Base-by-base conservation (phyloP, 2,113 vertebrate genomes). In the Leucopsar rothschildi region DNA sequence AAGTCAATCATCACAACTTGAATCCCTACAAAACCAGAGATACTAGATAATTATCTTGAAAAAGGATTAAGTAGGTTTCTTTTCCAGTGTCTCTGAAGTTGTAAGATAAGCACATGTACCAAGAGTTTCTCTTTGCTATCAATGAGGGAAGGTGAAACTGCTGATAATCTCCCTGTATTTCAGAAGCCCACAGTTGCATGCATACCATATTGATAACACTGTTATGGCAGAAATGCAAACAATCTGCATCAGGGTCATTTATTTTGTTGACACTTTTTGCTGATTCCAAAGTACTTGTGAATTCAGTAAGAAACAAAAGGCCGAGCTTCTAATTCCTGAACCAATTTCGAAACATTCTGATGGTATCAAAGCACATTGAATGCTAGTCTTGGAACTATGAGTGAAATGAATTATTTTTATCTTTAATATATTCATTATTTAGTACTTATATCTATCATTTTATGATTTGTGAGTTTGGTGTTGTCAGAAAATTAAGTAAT, bases 401-500 rank as follows among this genome's bases (percentile, higher is more conserved):
- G 42, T 80, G 23, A 11, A 35, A 80, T 63, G 14, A 89, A 55
- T 63, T 94, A 64, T 53, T 89, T 82, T 95, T 76, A 94, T 79
- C 77, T 92, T 76, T 85, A 82, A 84, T 63, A 50, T 52, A 94
- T 65, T 90, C 37, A 72, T 85, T 88, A 66, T 56, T 94, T 90
- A 68, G 65, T 53, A 82, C 39, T 88, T 60, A 2, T 24, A 86
- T 35, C 23, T 59, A 11, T 64, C 75, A 53, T 61, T 60, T 69
- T 66, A 71, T 66, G 45, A 77, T 91, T 87, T 90, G 42, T 61
- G 63, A 79, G 59, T 47, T 72, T 47, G 22, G 40, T n/a, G 68
- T 73, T 92, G 86, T 68, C 81, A 92, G 89, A 87, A 92, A 93
- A 93, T 70, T 80, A 87, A 91, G 82, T 50, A 79, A 91, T 47